A percentile compares a stretch with the other conserved stretches of the same genome.
Evolutionary conservation across 2,113 vertebrate species (phyloP).

Genomic region (Morone chrysops): DNA sequence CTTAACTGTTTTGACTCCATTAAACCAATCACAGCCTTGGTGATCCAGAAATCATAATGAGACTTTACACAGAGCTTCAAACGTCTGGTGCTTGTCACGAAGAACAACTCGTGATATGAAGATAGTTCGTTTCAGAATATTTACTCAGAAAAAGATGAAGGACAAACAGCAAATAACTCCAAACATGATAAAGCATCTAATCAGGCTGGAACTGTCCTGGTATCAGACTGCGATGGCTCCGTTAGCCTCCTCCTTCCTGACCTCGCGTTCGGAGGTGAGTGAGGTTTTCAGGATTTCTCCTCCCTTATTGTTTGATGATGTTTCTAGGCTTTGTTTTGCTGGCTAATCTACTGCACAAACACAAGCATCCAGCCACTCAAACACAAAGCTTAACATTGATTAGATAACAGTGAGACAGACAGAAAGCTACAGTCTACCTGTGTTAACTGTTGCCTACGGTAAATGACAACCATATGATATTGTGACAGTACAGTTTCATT

Average conservation of each 20-base stretch:
- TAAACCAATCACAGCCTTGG: not conserved
- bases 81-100: not conserved
- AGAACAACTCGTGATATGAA: not conserved
- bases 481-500: not conserved
- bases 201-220: not conserved
- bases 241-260: not conserved
- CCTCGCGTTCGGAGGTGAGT: not conserved
- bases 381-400: slow-evolving; percentile 40
- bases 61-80: not conserved
- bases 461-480: not conserved
- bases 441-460: not conserved
- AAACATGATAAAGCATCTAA: not conserved
- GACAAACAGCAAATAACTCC: slow-evolving; percentile 38
- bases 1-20: no score
- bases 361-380: slow-evolving; percentile 25
- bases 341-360: slow-evolving; percentile 57
- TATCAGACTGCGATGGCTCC: not conserved
- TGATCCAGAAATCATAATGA: not conserved
- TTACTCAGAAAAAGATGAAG: slow-evolving; percentile 38
- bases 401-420: slow-evolving; percentile 13
- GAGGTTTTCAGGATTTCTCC: not conserved
- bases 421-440: slow-evolving; percentile 26
- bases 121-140: slow-evolving; percentile 19
- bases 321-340: not conserved
- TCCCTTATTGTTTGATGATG: not conserved